Evolutionary conservation across 2,888 invertebrate genomes (phyloP).

Genomic region (Agrochola circellaris): DNA sequence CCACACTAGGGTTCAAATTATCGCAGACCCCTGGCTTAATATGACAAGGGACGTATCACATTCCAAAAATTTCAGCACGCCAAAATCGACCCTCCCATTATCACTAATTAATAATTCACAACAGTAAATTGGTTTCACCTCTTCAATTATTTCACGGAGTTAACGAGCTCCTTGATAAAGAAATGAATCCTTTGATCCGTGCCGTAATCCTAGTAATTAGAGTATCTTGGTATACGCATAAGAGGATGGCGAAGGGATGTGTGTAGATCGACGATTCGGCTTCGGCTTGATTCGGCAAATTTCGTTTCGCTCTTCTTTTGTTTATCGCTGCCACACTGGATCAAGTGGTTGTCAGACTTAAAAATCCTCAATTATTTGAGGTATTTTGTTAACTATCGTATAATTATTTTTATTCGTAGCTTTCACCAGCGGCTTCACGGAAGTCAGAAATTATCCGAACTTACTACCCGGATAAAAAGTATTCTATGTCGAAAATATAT

Average conservation of each 20-base stretch:
- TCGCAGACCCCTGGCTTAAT: background rate
- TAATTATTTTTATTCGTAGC: too few species aligned
- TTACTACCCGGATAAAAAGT: background rate
- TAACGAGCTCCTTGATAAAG: conserved; percentile 36
- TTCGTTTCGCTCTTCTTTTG: background rate
- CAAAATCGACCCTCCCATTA: background rate
- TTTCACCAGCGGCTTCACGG: too few species aligned
- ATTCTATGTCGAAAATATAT: too few species aligned
- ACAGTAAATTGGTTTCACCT: conserved; percentile 19
- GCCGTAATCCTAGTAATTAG: conserved; percentile 33
- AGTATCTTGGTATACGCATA: conserved; percentile 3
- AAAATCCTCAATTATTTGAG: background rate
- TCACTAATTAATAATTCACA: conserved; percentile 43
- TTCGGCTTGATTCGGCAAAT: background rate
- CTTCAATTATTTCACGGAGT: conserved; percentile 43
- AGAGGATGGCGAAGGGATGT: background rate
- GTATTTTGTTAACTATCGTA: background rate
- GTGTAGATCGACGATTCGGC: background rate
- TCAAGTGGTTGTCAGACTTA: background rate
- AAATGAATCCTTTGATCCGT: conserved; percentile 45
- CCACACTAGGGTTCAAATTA: background rate
- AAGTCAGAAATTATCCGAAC: background rate
- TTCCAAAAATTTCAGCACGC: background rate
- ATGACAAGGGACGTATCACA: background rate
- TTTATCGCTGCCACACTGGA: too few species aligned